Conservation (phyloP, 2,888 invertebrate species). For the Drosophila mimica region DNA sequence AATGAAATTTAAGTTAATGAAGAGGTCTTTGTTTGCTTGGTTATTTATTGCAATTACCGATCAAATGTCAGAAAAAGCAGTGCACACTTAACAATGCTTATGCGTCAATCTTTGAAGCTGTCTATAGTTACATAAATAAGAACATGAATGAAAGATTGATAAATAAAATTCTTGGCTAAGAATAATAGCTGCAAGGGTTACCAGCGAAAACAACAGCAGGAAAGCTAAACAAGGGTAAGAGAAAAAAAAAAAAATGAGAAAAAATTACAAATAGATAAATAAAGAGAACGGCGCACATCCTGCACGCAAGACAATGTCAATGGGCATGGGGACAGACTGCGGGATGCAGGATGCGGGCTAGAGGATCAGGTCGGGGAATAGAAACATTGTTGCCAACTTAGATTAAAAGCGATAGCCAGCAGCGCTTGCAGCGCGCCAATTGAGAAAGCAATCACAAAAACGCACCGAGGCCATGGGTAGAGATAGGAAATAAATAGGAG, state of each 20-base stretch:
- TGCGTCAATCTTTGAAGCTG: slow-evolving; percentile 34
- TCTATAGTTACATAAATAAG: slow-evolving; percentile 44
- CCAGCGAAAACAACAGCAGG: slow-evolving; percentile 31
- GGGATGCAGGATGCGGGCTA: not conserved
- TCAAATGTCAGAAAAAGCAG: slow-evolving; percentile 4
- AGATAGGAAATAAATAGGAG: slow-evolving; percentile 10
- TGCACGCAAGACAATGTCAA: slow-evolving; percentile 43
- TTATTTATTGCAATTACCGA: slow-evolving; percentile 19
- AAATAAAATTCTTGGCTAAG: slow-evolving; percentile 48
- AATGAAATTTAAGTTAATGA: not conserved
- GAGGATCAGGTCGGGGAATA: slow-evolving; percentile 18
- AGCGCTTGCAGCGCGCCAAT: slow-evolving; percentile 63
- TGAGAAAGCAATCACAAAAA: slow-evolving; percentile 71
- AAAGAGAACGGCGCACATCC: slow-evolving; percentile 39
- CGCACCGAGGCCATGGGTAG: slow-evolving; percentile 39
- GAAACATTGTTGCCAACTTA: slow-evolving; percentile 70
- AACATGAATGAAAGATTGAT: slow-evolving; percentile 43
- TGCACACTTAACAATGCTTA: slow-evolving; percentile 42
- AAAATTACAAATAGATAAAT: slow-evolving; percentile 49
- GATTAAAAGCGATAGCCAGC: slow-evolving; percentile 69
- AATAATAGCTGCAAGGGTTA: slow-evolving; percentile 55
- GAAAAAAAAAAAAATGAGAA: slow-evolving; percentile 1
- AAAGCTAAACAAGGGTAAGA: slow-evolving; percentile 22
- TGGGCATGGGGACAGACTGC: not conserved
- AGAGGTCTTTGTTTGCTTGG: not conserved